Evolutionary conservation across 2,888 invertebrate genomes (phyloP).

Genomic region (Diarsia brunnea): DNA sequence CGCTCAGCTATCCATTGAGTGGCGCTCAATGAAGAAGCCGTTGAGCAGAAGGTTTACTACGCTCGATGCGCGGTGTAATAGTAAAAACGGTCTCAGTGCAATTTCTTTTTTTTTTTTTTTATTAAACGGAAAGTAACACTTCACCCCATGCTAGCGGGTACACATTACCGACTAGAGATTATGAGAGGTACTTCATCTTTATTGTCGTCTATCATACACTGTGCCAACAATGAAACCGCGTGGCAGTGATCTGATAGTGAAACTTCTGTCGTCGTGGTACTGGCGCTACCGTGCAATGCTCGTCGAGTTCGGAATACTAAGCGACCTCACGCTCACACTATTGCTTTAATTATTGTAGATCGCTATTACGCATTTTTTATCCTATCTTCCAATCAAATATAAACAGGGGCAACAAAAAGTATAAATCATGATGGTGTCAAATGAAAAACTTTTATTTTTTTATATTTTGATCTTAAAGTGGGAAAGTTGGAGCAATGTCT

Average conservation of each 20-base stretch:
- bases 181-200: neutral
- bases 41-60: neutral
- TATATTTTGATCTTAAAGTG: neutral
- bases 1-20: conserved; percentile 5
- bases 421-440: neutral
- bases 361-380: neutral
- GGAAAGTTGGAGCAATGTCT: neutral
- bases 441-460: neutral
- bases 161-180: neutral
- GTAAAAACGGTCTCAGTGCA: neutral
- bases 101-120: too few relatives aligned
- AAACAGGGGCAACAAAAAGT: neutral
- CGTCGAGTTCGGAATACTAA: neutral
- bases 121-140: neutral
- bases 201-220: neutral
- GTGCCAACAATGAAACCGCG: neutral
- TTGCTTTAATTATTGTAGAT: neutral
- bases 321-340: neutral
- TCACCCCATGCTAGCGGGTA: neutral
- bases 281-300: neutral
- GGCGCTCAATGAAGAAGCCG: neutral
- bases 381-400: neutral
- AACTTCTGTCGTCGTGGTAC: conserved; percentile 1
- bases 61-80: too few relatives aligned
- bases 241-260: neutral